These are phyloP conservation scores for Eupithecia pulchellata DNA, from an alignment of 2,888 invertebrate genomes.

Conservation along the genomic window DNA sequence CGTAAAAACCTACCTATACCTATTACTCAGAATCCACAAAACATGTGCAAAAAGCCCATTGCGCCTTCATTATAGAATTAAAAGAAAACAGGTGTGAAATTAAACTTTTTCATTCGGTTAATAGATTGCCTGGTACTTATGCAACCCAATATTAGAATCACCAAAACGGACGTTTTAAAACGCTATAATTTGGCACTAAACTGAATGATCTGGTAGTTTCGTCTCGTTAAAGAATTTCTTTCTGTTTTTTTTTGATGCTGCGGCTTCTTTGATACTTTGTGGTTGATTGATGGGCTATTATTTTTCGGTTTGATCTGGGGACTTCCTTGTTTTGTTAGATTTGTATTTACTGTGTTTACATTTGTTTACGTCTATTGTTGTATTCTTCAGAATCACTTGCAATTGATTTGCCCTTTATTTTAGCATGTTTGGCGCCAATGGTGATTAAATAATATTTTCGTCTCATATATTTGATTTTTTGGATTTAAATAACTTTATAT, in stretches of 20 bases:
- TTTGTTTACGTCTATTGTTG: slow-evolving; percentile 50
- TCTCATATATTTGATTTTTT: too few relatives aligned
- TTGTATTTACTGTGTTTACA: slow-evolving; percentile 59
- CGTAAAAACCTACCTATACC: neutral
- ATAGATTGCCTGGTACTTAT: slow-evolving; percentile 78
- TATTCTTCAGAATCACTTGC: neutral
- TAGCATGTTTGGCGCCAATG: neutral
- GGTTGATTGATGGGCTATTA: slow-evolving; percentile 82
- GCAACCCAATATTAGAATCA: slow-evolving; percentile 70
- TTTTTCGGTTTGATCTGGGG: slow-evolving; percentile 74
- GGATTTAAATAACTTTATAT: too few relatives aligned
- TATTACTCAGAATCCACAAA: slow-evolving; percentile 23
- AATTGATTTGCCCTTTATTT: neutral
- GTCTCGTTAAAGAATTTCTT: slow-evolving; percentile 81
- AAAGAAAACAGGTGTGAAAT: slow-evolving; percentile 84
- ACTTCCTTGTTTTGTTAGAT: slow-evolving; percentile 66
- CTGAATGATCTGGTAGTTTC: slow-evolving; percentile 80
- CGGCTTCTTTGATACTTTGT: slow-evolving; percentile 70
- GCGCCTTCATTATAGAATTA: slow-evolving; percentile 78
- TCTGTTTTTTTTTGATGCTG: slow-evolving; percentile 83
- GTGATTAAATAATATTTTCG: neutral
- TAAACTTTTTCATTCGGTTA: slow-evolving; percentile 79
- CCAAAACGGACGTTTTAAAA: slow-evolving; percentile 80
- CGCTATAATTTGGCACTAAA: slow-evolving; percentile 84
- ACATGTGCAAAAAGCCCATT: slow-evolving; percentile 72